Percentiles rank a stretch among this genome's conserved stretches.
These are phyloP conservation scores for Uropetala carovei DNA, from an alignment of 2,888 invertebrate species.

Conservation along the genomic window DNA sequence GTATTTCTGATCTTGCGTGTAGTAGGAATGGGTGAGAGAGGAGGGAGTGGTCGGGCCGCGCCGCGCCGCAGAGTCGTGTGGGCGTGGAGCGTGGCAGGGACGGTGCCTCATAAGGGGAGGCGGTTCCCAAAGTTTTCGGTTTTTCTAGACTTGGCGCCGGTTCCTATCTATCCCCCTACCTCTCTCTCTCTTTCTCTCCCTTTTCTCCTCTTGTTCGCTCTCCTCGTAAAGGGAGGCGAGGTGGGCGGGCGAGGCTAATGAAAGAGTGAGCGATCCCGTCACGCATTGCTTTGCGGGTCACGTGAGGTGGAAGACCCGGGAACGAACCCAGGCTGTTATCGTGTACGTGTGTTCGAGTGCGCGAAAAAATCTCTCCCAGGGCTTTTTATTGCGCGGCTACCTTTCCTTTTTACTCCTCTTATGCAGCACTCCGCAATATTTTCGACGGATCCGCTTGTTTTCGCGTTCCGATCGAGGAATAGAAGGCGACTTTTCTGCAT, in stretches of 20 bases:
- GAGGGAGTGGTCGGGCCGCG: background rate
- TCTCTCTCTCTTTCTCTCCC: background rate
- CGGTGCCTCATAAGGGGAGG: background rate
- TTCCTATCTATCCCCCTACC: background rate
- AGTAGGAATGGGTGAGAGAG: background rate
- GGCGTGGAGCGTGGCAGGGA: constrained; percentile 30
- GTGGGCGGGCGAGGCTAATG: constrained; percentile 50
- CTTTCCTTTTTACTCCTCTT: too few species aligned
- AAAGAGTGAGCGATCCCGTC: background rate
- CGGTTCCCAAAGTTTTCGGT: constrained; percentile 24
- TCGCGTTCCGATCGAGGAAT: too few species aligned
- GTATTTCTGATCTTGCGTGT: background rate
- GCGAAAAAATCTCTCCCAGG: too few species aligned
- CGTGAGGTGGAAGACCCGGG: background rate
- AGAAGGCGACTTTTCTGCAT: too few species aligned
- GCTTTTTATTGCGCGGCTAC: too few species aligned
- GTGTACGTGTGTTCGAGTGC: too few species aligned
- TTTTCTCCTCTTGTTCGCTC: background rate
- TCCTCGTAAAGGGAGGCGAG: background rate
- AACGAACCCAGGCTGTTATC: too few species aligned
- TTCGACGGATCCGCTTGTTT: too few species aligned
- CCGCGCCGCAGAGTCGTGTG: constrained; percentile 58
- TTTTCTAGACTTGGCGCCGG: constrained; percentile 38
- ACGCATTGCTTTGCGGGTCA: background rate
- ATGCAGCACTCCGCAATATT: too few species aligned